Evolutionary conservation across 1,140 invertebrate species (phyloP), one percentile per base, ranked within the genome.

Genomic region (Rhopalosiphum padi): DNA sequence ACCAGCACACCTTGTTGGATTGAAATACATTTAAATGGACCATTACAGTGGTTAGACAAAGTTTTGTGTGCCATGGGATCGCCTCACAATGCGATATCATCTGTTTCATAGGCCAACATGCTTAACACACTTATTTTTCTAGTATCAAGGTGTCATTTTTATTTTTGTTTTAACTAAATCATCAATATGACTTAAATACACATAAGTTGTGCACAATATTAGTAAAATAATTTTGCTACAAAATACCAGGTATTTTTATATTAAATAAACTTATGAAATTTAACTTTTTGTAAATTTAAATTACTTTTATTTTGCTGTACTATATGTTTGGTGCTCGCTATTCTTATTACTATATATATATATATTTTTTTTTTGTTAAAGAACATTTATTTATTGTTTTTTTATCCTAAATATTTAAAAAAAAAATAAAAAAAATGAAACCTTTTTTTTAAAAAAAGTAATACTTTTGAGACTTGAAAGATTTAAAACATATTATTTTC

Each of bases 1-100:
- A 99, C 98, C 1, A 98, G 97, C 55, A 99, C 98, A 8, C 98
- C 98, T 0, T 99, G 98, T 95, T 99, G 98, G 98, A 99, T 99
- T 89, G 98, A 99, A 95, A 98, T 98, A 94, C 94, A 99, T 95
- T 96, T 99, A 9, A 97, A 99, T 94, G 98, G 98, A 15, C 98
- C 98, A 2, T 95, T 99, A 48, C 98, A 98, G 95, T 99, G 98
- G 98, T 95, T 99, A 83, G 98, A 99, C 95, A 98, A 98, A 95
- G 98, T 98, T 94, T 96, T 99, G 55, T 98, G 97, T 11, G 98
- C 98, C 95, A 98, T 98, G 98, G 98, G 98, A 37, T 97, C 98
- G 2, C 98, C 98, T 53, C 97, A 98, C 95, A 98, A 98, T 95
- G 97, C 97, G 90, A 98, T 98, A 94, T 98, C 98, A 95, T 98